Evolutionary conservation across 2,113 vertebrate species (phyloP).

Genomic region (Hemiprocne comata): DNA sequence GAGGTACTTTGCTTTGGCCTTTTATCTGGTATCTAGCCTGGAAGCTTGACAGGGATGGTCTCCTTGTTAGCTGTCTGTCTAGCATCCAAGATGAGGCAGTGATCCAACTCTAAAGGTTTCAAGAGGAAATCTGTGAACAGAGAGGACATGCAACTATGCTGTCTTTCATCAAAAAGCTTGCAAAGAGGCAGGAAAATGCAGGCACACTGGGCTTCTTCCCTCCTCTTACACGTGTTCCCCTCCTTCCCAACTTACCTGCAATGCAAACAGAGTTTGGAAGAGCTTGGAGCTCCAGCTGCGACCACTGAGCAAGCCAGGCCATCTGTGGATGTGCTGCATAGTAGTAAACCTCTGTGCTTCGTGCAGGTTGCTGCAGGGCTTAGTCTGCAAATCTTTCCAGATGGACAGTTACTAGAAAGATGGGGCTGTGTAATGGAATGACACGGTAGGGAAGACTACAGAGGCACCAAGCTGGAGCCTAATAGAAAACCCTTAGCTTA

Average conservation of each 20-base stretch:
- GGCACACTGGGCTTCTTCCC: neutral
- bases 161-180: neutral
- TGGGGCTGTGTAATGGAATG: neutral
- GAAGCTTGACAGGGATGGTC: neutral
- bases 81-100: accelerated
- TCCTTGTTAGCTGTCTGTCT: neutral
- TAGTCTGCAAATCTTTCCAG: slow-evolving; percentile 12
- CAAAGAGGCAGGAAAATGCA: neutral
- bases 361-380: slow-evolving; percentile 9
- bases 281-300: neutral
- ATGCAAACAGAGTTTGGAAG: neutral
- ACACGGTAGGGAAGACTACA: neutral
- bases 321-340: neutral
- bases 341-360: neutral
- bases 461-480: neutral
- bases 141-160: neutral
- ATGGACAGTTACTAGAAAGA: slow-evolving; percentile 39
- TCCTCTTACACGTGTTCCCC: neutral
- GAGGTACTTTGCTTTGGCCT: neutral
- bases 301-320: slow-evolving; percentile 12
- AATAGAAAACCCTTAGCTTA: neutral
- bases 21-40: neutral
- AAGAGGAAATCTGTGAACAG: neutral
- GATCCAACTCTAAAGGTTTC: neutral
- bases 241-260: neutral